These are phyloP conservation scores for Cardiocondyla obscurior DNA, from an alignment of 1,140 invertebrate species.

Conservation along the genomic window DNA sequence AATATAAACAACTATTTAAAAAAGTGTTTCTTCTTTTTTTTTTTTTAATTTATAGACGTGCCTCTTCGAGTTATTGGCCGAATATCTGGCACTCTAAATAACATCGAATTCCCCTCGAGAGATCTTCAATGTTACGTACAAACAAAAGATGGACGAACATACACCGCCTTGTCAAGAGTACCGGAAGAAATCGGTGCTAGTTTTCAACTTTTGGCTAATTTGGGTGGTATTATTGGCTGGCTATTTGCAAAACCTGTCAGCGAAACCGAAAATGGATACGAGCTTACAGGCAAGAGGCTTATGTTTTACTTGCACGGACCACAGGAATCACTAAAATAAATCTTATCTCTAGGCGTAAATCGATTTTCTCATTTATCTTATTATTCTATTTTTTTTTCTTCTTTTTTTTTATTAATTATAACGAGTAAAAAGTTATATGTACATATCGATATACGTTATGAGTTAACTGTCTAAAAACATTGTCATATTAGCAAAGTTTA, in stretches of 20 bases:
- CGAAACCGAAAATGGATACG: slow-evolving; percentile 93
- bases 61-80: slow-evolving; percentile 94
- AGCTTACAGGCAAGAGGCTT: slow-evolving; percentile 87
- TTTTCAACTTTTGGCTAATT: slow-evolving; percentile 90
- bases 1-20: too few species aligned
- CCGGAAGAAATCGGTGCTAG: slow-evolving; percentile 89
- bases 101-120: slow-evolving; percentile 88
- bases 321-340: background rate
- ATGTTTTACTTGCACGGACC: background rate
- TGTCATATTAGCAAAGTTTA: too few species aligned
- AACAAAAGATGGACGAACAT: slow-evolving; percentile 93
- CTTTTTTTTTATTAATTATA: background rate
- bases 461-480: background rate
- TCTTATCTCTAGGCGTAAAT: background rate
- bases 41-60: slow-evolving; percentile 84
- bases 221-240: slow-evolving; percentile 95
- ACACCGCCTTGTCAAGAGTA: slow-evolving; percentile 94
- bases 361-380: background rate
- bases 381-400: background rate
- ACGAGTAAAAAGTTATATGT: background rate
- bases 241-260: slow-evolving; percentile 93
- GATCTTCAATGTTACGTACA: slow-evolving; percentile 97
- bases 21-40: too few species aligned
- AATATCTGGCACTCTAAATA: slow-evolving; percentile 92
- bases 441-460: background rate